Percentiles rank a stretch among this genome's conserved stretches.
These are phyloP conservation scores for Linnaemya tessellans DNA, from an alignment of 2,888 invertebrate genomes.

Conservation along the genomic window DNA sequence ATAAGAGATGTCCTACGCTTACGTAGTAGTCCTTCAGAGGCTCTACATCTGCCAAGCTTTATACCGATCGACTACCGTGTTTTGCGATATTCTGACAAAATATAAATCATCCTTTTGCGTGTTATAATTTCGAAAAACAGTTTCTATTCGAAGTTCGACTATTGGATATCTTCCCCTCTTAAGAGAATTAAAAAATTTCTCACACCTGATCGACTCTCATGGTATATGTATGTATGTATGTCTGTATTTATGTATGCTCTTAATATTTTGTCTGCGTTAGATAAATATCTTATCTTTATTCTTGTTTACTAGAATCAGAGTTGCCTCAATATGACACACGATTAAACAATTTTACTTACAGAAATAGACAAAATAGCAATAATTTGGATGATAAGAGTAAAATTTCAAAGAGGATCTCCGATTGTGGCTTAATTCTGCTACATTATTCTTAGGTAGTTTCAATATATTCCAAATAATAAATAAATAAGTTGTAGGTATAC, in stretches of 20 bases:
- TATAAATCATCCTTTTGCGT: too few species aligned
- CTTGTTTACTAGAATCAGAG: conserved; percentile 8
- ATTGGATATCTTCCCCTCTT: background rate
- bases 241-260: background rate
- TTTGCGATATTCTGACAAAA: too few species aligned
- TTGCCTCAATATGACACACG: conserved; percentile 29
- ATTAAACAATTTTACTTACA: background rate
- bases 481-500: too few species aligned
- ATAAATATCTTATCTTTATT: conserved; percentile 48
- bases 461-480: too few species aligned
- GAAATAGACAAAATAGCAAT: background rate
- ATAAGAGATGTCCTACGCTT: too few species aligned
- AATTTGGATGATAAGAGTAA: background rate
- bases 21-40: too few species aligned
- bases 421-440: too few species aligned
- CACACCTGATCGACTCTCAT: background rate
- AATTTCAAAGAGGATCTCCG: background rate
- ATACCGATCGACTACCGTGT: too few species aligned
- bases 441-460: too few species aligned
- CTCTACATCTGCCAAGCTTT: too few species aligned
- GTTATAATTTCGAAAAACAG: background rate
- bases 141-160: background rate
- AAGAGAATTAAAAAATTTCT: conserved; percentile 22
- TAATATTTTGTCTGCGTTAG: conserved; percentile 16
- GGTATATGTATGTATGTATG: background rate